Percentiles rank a stretch among this genome's conserved stretches.
phyloP scores from a whole-genome alignment of 1,140 invertebrate species.

The Zelostemma sp. region DNA sequence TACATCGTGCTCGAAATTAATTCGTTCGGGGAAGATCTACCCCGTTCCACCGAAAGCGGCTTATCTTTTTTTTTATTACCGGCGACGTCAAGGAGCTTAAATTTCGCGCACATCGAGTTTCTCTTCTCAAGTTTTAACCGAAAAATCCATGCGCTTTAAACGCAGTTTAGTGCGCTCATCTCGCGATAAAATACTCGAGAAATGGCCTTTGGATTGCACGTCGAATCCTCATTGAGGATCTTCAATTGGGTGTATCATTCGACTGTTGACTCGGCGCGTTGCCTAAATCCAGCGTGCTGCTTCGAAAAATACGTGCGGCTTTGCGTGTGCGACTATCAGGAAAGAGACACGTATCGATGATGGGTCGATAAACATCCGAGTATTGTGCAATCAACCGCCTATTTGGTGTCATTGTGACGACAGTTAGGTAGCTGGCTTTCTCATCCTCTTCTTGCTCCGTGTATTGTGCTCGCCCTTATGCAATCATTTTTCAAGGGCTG shows the following conservation, averaged over 20 bases:
- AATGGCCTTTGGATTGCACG: slow-evolving; percentile 39
- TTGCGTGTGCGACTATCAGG: slow-evolving; percentile 42
- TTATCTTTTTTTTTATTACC: slow-evolving; percentile 31
- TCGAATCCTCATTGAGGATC: slow-evolving; percentile 56
- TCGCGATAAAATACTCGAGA: slow-evolving; percentile 42
- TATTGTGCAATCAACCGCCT: slow-evolving; percentile 68
- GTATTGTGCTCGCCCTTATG: slow-evolving; percentile 40
- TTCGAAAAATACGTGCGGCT: slow-evolving; percentile 37
- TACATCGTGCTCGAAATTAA: no score
- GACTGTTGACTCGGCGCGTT: slow-evolving; percentile 60
- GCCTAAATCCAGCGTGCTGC: slow-evolving; percentile 38
- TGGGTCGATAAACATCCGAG: slow-evolving; percentile 66
- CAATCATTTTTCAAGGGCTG: slow-evolving; percentile 49
- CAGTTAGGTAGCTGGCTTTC: slow-evolving; percentile 54
- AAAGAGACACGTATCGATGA: slow-evolving; percentile 61
- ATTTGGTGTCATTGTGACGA: slow-evolving; percentile 67
- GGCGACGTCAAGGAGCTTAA: slow-evolving; percentile 36
- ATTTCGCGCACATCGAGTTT: slow-evolving; percentile 25
- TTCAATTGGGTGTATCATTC: slow-evolving; percentile 68
- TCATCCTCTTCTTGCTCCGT: slow-evolving; percentile 39
- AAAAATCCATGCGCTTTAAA: neutral
- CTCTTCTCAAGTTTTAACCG: no score
- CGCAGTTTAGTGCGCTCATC: slow-evolving; percentile 12
- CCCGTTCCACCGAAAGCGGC: slow-evolving; percentile 17
- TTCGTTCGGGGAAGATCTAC: neutral